Evolutionary conservation across 2,797 vertebrate genomes (phyloP).

Genomic region (Nothura maculosa): DNA sequence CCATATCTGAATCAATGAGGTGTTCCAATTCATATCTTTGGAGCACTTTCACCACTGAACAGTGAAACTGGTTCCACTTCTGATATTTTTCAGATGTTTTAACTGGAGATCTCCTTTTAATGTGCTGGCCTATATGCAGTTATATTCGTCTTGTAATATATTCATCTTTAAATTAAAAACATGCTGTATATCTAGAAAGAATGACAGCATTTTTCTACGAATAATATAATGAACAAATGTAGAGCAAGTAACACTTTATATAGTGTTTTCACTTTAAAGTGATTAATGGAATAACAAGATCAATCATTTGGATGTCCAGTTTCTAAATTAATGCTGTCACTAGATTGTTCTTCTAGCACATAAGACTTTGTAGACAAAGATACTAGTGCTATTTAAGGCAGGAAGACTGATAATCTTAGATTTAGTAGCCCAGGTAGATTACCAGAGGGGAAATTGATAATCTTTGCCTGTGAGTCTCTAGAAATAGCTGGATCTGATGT

Average conservation of each 20-base stretch:
- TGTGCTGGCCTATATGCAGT: not conserved
- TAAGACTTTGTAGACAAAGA: not conserved
- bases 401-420: slow-evolving; percentile 47
- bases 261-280: not conserved
- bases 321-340: not conserved
- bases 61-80: slow-evolving; percentile 39
- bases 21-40: slow-evolving; percentile 64
- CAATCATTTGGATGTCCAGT: not conserved
- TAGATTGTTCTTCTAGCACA: not conserved
- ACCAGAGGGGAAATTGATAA: slow-evolving; percentile 45
- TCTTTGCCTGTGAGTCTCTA: slow-evolving; percentile 17
- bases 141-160: not conserved
- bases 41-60: slow-evolving; percentile 29
- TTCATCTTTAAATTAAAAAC: slow-evolving; percentile 8
- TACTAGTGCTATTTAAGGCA: slow-evolving; percentile 32
- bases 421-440: slow-evolving; percentile 50
- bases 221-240: not conserved
- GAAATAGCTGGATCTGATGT: slow-evolving; percentile 47
- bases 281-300: slow-evolving; percentile 21
- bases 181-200: not conserved
- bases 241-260: not conserved
- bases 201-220: not conserved
- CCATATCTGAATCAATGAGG: slow-evolving; percentile 14
- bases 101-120: slow-evolving; percentile 55
- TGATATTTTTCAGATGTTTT: slow-evolving; percentile 32